Evolutionary conservation across 2,797 vertebrate genomes (phyloP).

Genomic region (Muscicapa comitata): DNA sequence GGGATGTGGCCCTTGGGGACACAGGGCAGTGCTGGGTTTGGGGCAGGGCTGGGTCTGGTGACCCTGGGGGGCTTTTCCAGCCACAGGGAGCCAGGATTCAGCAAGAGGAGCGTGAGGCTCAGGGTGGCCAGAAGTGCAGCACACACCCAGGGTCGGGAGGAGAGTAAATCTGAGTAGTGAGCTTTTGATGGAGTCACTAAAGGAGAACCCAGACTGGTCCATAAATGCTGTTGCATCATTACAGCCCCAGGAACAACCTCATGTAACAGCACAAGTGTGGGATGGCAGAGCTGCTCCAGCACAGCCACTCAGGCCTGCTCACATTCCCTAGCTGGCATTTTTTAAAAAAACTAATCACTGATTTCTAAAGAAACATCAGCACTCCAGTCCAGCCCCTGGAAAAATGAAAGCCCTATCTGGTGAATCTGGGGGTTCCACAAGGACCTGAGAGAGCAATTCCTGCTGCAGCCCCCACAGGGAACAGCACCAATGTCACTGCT

Average conservation of each 20-base stretch:
- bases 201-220: slow-evolving; percentile 41
- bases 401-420: accelerated
- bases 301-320: neutral
- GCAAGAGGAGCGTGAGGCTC: neutral
- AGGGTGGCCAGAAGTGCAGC: neutral
- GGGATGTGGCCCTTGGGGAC: neutral
- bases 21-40: neutral
- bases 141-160: neutral
- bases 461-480: neutral
- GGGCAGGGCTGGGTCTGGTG: neutral
- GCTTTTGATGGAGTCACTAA: slow-evolving; percentile 54
- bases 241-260: neutral
- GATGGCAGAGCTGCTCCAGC: neutral
- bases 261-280: neutral
- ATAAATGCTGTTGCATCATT: slow-evolving; percentile 29
- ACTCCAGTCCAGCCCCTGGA: neutral
- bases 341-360: neutral
- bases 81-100: neutral
- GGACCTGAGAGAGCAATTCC: neutral
- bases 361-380: neutral
- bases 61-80: neutral
- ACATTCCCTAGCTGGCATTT: accelerated
- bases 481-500: neutral
- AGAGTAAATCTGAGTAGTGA: slow-evolving; percentile 53
- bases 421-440: neutral